Conservation (phyloP, 1,140 invertebrate species). For the Drosophila kurseongensis region DNA sequence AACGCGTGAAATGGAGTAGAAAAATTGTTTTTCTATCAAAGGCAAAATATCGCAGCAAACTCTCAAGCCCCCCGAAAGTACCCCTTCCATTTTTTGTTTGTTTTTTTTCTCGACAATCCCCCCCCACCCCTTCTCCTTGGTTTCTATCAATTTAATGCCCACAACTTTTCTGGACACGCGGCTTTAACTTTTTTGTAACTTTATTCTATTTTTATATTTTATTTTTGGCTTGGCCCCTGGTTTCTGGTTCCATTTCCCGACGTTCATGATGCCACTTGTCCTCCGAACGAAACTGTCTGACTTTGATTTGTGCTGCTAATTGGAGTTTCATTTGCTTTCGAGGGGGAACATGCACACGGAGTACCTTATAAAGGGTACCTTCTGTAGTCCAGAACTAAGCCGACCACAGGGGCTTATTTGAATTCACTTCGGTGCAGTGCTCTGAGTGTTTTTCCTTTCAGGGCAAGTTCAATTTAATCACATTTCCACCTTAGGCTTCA, state of each 20-base stretch:
- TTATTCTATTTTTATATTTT: constrained; percentile 23
- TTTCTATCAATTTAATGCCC: constrained; percentile 74
- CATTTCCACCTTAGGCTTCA: background rate
- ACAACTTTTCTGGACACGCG: constrained; percentile 66
- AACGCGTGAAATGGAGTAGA: constrained; percentile 82
- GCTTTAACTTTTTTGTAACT: constrained; percentile 67
- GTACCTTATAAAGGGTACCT: background rate
- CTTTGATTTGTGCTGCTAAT: constrained; percentile 76
- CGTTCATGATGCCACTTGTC: constrained; percentile 29
- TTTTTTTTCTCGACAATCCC: constrained; percentile 19
- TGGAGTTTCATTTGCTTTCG: constrained; percentile 60
- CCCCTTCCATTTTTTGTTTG: constrained; percentile 30
- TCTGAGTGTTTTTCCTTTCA: constrained; percentile 1
- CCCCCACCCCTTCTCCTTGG: background rate
- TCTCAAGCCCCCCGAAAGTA: constrained; percentile 24
- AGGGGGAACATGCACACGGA: background rate
- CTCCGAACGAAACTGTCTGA: constrained; percentile 39
- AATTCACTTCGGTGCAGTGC: constrained; percentile 12
- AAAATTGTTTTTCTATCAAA: constrained; percentile 83
- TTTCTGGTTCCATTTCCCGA: constrained; percentile 33
- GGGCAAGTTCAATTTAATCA: constrained; percentile 39
- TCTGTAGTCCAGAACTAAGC: background rate
- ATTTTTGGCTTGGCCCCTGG: constrained; percentile 26
- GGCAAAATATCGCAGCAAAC: constrained; percentile 73
- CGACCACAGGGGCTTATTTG: constrained; percentile 19